Evolutionary conservation across 2,797 vertebrate species (phyloP).

Genomic region (Acanthurus lineatus): DNA sequence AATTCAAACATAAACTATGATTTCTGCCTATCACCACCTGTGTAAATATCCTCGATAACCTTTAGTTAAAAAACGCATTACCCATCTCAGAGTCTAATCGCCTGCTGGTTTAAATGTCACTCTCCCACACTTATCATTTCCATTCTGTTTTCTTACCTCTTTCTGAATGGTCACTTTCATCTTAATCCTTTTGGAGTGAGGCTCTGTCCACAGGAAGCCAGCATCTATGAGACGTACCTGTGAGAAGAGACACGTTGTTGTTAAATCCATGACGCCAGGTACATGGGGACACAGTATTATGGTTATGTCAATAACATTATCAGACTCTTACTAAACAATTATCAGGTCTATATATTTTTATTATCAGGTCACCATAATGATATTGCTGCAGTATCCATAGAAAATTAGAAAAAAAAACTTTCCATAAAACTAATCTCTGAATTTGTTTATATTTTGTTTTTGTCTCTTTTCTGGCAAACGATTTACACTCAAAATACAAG

Average conservation of each 20-base stretch:
- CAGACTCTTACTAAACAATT: too few relatives aligned
- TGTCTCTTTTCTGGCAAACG: too few relatives aligned
- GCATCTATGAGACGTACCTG: conserved; percentile 97
- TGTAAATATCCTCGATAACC: conserved; percentile 1
- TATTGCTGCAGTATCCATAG: too few relatives aligned
- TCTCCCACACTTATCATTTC: conserved; percentile 24
- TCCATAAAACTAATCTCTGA: too few relatives aligned
- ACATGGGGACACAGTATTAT: too few relatives aligned
- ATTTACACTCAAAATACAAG: too few relatives aligned
- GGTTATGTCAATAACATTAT: too few relatives aligned
- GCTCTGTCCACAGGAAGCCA: conserved; percentile 98
- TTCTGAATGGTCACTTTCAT: conserved; percentile 98
- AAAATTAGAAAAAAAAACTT: too few relatives aligned
- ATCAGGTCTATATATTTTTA: too few relatives aligned
- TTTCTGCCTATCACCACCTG: not conserved
- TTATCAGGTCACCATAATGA: too few relatives aligned
- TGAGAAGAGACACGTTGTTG: conserved; percentile 1
- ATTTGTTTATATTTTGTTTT: too few relatives aligned
- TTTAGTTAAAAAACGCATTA: conserved; percentile 8
- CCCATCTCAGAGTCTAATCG: not conserved
- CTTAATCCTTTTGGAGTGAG: conserved; percentile 98
- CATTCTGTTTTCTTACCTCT: conserved; percentile 86
- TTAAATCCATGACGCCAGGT: not conserved
- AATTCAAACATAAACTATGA: not conserved
- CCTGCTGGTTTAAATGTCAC: conserved; percentile 30